Base-by-base conservation (phyloP, 2,797 vertebrate genomes). In the Leucoraja ocellata region DNA sequence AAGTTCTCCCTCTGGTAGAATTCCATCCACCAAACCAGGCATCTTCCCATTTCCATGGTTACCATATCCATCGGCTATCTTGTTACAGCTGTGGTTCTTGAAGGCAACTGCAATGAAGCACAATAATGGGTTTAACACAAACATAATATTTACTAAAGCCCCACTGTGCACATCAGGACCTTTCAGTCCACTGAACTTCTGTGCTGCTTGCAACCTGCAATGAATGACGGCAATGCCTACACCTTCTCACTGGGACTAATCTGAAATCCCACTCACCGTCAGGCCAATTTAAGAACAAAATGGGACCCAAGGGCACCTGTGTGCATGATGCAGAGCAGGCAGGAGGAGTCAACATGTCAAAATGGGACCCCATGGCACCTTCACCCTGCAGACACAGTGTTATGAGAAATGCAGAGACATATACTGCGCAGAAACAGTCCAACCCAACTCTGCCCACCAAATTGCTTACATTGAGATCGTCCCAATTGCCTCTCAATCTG, bases 101-200 rank as follows among this genome's bases (percentile, higher is more conserved):
- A 88, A 68, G 84, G 84, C 84, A 88, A 88, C 84, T 88, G 84
- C 16, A 68, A 88, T 65, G 28, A 88, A 88, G 84, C 84, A 88
- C 61, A 88, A 63, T 23, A 88, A 88, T 88, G 84, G 28, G 84
- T 68, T 88, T 68, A 88, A 18, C 61, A 88, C 61, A 88, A 88
- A 65, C 84, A 88, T 88, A 88, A 88, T 68, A 88, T 68, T 88
- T 88, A 88, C 84, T 32, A 21, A 88, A 68, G 61, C 61, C 16
- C 84, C 21, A 14, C 84, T 88, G 61, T 68, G 61, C 61, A 36
- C 13, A 63, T 88, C 84, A 32, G 36, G 65, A 88, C 10, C 84
- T 65, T 21, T 88, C 84, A 88, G 61, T 65, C 84, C n/a, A 68
- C 65, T 9, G 14, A 8, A n/a, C 9, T 36, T 36, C 46, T 13